phyloP scores from a whole-genome alignment of 1,140 invertebrate genomes.

The Dendrolimus kikuchii region DNA sequence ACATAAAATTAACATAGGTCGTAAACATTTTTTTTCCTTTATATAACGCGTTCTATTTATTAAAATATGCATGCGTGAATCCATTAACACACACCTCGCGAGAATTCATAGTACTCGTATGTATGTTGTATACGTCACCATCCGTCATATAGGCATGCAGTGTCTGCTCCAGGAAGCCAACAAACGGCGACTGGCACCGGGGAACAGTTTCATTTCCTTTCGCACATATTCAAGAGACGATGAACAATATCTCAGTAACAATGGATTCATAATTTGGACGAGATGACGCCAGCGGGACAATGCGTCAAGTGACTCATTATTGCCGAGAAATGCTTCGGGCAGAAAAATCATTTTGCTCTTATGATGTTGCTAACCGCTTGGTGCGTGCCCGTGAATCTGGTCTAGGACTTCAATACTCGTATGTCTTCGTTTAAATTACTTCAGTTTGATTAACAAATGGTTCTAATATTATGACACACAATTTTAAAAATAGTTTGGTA shows the following conservation, averaged over 20 bases:
- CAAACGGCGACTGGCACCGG: conserved; percentile 34
- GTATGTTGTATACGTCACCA: too few species aligned
- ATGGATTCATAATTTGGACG: conserved; percentile 63
- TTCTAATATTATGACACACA: too few species aligned
- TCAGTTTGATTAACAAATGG: too few species aligned
- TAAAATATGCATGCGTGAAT: too few species aligned
- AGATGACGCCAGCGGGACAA: conserved; percentile 55
- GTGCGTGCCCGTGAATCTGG: conserved; percentile 22
- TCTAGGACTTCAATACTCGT: neutral
- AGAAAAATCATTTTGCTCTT: conserved; percentile 47
- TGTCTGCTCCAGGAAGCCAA: conserved; percentile 26
- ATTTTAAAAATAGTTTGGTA: too few species aligned
- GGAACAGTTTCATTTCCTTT: conserved; percentile 61
- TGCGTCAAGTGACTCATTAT: conserved; percentile 67
- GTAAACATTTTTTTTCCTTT: too few species aligned
- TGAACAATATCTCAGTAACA: conserved; percentile 63
- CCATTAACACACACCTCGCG: too few species aligned
- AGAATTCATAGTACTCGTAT: neutral
- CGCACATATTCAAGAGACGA: conserved; percentile 57
- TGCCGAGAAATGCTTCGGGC: conserved; percentile 53
- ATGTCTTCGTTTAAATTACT: too few species aligned
- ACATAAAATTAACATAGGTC: too few species aligned
- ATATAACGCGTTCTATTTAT: too few species aligned
- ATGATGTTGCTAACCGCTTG: conserved; percentile 19
- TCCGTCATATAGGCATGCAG: conserved; percentile 19